Base-by-base conservation (phyloP, 2,113 vertebrate species). In the Leptodactylus fuscus region DNA sequence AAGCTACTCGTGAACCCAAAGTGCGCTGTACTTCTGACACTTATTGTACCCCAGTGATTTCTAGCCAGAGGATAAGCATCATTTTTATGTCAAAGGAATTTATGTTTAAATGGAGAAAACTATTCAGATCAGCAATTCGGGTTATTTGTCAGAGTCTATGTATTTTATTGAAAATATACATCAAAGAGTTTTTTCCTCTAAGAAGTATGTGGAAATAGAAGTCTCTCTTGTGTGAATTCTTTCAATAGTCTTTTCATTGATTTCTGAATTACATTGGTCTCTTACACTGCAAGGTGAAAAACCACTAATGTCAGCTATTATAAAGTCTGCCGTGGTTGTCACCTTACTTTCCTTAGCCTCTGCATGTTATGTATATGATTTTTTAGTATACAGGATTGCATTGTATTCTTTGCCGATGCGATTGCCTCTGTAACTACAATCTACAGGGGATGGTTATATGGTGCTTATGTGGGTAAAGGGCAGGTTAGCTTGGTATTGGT, bases 1-100 rank as follows among this genome's bases (percentile, higher is more conserved):
- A 60, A 62, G 77, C 53, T 80, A 41, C 49, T 38, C 29, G 74
- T 76, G 74, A 76, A 76, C 46, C 74, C 16, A 51, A 51, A 27
- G 77, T 80, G 53, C 11, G 34, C 22, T 80, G 38, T 80, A 29
- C 77, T 62, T 44, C 77, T 44, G 77, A 60, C 77, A 80, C 44
- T 60, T 80, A 41, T 38, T 44, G 55, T 41, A 58, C 34, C 77
- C 77, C 46, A 11, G 44, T 49, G n/a, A 76, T 51, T 76, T 48
- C 11, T 16, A 49, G 29, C n/a, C 27, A 48, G 44, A 29, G 71
- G 41, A 48, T 15, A 46, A 76, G 46, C 46, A 48, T 29, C 44
- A 51, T 76, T 49, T 49, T 51, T 76, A 32, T 24, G 70, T 73
- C 24, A 49, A 3, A 76, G 7, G 73, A 76, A 49, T 51, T 76